Evolutionary conservation across 1,140 invertebrate genomes (phyloP).

Genomic region (Oedothorax gibbosus): DNA sequence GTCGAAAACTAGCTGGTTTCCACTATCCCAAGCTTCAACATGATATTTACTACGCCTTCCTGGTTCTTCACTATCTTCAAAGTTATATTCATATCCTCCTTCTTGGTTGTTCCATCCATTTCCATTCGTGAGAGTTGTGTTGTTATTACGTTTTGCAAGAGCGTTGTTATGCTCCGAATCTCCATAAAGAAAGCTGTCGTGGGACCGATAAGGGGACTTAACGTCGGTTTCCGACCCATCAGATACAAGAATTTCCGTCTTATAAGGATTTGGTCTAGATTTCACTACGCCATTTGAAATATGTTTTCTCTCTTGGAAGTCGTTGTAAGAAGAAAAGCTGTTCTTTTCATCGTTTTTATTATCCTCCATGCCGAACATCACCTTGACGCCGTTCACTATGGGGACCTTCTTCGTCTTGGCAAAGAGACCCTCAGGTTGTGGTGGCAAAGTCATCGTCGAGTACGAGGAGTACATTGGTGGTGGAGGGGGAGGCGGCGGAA

Average conservation of each 20-base stretch:
- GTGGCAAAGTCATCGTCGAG: not conserved
- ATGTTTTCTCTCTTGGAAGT: not conserved
- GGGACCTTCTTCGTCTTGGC: conserved; percentile 48
- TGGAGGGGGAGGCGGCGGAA: conserved; percentile 31
- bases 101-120: not conserved
- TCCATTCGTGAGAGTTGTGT: not conserved
- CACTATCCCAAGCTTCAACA: conserved; percentile 55
- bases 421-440: conserved; percentile 11
- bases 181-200: conserved; percentile 39
- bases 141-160: conserved; percentile 23
- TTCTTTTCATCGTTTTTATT: not conserved
- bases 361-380: conserved; percentile 55
- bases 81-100: conserved; percentile 21
- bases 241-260: conserved; percentile 19
- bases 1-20: conserved; percentile 47
- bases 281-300: not conserved
- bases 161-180: conserved; percentile 3
- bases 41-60: conserved; percentile 55
- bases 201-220: conserved; percentile 30
- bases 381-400: conserved; percentile 59
- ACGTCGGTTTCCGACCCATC: conserved; percentile 43
- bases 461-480: not conserved
- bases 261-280: not conserved
- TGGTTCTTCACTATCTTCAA: conserved; percentile 22
- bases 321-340: not conserved